A percentile compares a stretch with the other conserved stretches of the same genome.
Conservation (phyloP, 2,888 invertebrate species). For the Tipula confusa region DNA sequence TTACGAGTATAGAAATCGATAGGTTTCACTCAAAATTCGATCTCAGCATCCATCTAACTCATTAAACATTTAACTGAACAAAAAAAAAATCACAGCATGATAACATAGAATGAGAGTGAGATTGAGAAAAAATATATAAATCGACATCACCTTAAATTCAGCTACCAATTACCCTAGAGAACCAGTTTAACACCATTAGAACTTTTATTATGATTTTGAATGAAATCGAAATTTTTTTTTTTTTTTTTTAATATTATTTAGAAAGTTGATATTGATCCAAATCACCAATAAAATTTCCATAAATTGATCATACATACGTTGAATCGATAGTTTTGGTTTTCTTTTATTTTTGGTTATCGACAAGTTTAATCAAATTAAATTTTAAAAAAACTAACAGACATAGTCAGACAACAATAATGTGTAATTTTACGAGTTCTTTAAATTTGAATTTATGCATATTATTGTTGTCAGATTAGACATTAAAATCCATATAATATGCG, state of each 20-base stretch:
- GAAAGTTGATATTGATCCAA: conserved; percentile 20
- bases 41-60: neutral
- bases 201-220: conserved; percentile 5
- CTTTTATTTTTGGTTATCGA: conserved; percentile 14
- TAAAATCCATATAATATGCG: neutral
- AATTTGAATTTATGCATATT: neutral
- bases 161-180: conserved; percentile 20
- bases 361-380: neutral
- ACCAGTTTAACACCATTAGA: conserved; percentile 25
- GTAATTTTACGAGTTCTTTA: neutral
- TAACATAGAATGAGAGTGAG: no score
- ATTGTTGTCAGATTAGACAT: neutral
- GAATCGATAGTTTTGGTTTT: neutral
- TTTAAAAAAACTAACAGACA: neutral
- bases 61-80: neutral
- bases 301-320: neutral
- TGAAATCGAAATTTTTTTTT: neutral
- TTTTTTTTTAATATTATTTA: neutral
- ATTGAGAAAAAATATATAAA: neutral
- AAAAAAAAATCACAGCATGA: neutral
- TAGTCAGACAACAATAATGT: neutral
- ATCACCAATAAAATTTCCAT: conserved; percentile 20
- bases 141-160: neutral
- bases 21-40: neutral
- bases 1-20: neutral